These are phyloP conservation scores for Hypomesus transpacificus DNA, from an alignment of 2,113 vertebrate genomes.

Conservation along the genomic window DNA sequence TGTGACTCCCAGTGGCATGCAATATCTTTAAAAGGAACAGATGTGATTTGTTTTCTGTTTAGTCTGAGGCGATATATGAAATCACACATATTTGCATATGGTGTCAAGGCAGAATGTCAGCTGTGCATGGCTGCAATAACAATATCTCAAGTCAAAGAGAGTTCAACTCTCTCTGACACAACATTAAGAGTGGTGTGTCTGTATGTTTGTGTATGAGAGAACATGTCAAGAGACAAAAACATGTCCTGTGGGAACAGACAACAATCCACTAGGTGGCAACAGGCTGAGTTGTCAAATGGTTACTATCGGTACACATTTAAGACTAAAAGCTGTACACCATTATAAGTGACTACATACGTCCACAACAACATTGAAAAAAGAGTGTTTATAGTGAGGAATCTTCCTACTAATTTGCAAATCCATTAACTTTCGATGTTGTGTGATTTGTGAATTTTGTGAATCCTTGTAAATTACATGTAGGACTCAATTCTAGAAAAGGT, in stretches of 20 bases:
- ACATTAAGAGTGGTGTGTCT: not conserved
- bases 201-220: not conserved
- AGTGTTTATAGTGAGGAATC: no score
- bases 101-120: no score
- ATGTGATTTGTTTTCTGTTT: no score
- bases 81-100: slow-evolving; percentile 38
- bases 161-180: no score
- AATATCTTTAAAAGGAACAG: no score
- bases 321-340: slow-evolving; percentile 26
- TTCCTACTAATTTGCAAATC: not conserved
- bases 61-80: not conserved
- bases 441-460: slow-evolving; percentile 7
- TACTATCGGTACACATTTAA: slow-evolving; percentile 2
- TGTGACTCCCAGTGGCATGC: slow-evolving; percentile 4
- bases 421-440: not conserved
- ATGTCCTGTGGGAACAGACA: not conserved
- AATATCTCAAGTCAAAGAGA: no score
- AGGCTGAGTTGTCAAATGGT: slow-evolving; percentile 11
- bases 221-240: not conserved
- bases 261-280: slow-evolving; percentile 51
- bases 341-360: not conserved
- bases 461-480: not conserved
- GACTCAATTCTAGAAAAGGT: not conserved
- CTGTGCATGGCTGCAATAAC: no score
- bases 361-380: not conserved